Conservation (phyloP, 2,797 vertebrate species). For the Leucoraja ocellata region DNA sequence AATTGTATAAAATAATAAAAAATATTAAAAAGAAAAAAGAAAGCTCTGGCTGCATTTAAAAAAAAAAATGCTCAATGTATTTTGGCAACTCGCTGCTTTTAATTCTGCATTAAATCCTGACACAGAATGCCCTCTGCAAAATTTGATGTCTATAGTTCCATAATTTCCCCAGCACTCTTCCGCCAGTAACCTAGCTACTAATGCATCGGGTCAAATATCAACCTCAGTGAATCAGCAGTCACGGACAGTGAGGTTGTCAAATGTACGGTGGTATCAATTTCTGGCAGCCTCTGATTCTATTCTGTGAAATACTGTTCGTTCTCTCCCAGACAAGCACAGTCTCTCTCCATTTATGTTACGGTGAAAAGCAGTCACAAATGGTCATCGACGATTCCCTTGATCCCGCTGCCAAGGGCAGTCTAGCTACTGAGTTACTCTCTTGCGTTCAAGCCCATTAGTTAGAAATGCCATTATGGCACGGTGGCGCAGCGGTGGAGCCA, state of each 20-base stretch:
- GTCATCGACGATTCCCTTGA: neutral
- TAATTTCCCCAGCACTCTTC: neutral
- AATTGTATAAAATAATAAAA: no score
- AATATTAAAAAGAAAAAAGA: no score
- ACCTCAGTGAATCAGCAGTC: neutral
- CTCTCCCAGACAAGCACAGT: neutral
- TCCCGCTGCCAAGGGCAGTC: neutral
- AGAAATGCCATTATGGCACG: neutral
- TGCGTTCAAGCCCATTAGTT: neutral
- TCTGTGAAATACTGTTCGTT: neutral
- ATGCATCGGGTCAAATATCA: neutral
- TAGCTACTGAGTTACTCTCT: neutral
- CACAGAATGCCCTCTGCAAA: neutral
- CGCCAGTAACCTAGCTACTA: neutral
- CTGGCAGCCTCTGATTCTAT: neutral
- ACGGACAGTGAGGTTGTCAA: neutral
- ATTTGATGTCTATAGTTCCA: neutral
- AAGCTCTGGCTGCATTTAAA: neutral
- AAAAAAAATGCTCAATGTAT: neutral
- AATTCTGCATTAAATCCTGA: neutral
- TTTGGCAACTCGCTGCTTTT: neutral
- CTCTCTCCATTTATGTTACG: neutral
- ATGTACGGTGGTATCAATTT: neutral
- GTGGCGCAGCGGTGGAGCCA: no score
- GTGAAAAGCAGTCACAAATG: neutral